phyloP scores from a whole-genome alignment of 2,113 vertebrate species.

The Marcusenius ussheri region DNA sequence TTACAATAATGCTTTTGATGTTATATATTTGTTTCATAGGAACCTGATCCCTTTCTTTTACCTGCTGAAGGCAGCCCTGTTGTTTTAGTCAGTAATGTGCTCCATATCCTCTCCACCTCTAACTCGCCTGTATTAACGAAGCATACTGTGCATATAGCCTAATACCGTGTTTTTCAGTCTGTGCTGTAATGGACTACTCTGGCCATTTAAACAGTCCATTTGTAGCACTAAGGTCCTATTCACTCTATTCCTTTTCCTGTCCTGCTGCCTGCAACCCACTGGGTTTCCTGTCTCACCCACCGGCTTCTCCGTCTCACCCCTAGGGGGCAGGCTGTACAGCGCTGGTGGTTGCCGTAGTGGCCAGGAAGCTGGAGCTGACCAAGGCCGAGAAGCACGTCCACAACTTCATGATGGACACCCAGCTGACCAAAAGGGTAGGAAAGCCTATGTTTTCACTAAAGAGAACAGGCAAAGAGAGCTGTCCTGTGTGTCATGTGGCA shows the following conservation, averaged over 20 bases:
- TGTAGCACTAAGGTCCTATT: background rate
- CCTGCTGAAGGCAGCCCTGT: background rate
- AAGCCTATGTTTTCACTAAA: background rate
- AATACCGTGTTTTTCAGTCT: background rate
- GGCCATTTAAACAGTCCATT: conserved; percentile 12
- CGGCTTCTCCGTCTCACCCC: conserved; percentile 16
- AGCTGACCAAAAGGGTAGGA: conserved; percentile 92
- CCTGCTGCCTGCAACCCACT: conserved; percentile 37
- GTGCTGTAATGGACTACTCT: conserved; percentile 7
- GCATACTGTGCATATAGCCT: background rate
- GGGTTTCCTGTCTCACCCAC: conserved; percentile 40
- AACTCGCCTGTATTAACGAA: conserved; percentile 12
- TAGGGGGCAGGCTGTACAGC: conserved; percentile 94
- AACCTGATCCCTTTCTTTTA: background rate
- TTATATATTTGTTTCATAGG: background rate
- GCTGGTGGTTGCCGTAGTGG: conserved; percentile 95
- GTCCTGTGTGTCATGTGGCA: background rate
- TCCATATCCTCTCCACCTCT: background rate
- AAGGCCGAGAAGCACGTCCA: conserved; percentile 98
- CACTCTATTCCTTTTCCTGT: conserved; percentile 13
- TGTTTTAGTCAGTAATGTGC: background rate
- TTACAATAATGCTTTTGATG: background rate
- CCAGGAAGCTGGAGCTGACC: conserved; percentile 95
- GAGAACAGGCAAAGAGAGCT: background rate
- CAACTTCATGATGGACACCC: conserved; percentile 99